A percentile compares a stretch with the other conserved stretches of the same genome.
Conservation (phyloP, 2,888 invertebrate species). For the Sminthurides aquaticus region DNA sequence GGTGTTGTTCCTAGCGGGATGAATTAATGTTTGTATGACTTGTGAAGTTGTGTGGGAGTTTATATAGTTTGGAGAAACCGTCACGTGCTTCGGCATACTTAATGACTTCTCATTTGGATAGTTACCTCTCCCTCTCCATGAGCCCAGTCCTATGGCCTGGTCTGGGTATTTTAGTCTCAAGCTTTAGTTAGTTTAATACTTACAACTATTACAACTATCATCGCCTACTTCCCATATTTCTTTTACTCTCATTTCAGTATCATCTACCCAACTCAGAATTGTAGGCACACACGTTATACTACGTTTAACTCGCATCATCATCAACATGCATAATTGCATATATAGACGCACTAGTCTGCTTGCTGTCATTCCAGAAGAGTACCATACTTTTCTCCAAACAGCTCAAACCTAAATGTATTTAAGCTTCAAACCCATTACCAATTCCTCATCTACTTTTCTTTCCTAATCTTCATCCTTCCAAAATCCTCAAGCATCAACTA, state of each 20-base stretch:
- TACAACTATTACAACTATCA: not conserved
- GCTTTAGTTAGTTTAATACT: too few species aligned
- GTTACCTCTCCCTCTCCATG: constrained; percentile 12
- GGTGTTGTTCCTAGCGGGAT: constrained; percentile 13
- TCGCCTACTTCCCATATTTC: too few species aligned
- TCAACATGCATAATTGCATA: too few species aligned
- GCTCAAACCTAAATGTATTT: too few species aligned
- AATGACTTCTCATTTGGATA: constrained; percentile 29
- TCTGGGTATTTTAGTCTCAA: not conserved
- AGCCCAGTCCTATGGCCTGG: too few species aligned
- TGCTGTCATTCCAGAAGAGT: too few species aligned
- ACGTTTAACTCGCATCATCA: too few species aligned
- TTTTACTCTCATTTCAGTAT: not conserved
- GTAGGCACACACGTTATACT: not conserved
- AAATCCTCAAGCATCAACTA: not conserved
- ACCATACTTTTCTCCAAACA: too few species aligned
- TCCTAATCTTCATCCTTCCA: not conserved
- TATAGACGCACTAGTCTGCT: too few species aligned
- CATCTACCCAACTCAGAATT: not conserved
- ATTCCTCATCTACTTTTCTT: not conserved
- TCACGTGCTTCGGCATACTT: constrained; percentile 43
- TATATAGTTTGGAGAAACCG: constrained; percentile 42
- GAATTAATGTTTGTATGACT: constrained; percentile 43
- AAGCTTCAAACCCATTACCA: not conserved
- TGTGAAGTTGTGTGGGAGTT: constrained; percentile 38